These are phyloP conservation scores for Danio choprae DNA, from an alignment of 2,797 vertebrate species.

Conservation along the genomic window DNA sequence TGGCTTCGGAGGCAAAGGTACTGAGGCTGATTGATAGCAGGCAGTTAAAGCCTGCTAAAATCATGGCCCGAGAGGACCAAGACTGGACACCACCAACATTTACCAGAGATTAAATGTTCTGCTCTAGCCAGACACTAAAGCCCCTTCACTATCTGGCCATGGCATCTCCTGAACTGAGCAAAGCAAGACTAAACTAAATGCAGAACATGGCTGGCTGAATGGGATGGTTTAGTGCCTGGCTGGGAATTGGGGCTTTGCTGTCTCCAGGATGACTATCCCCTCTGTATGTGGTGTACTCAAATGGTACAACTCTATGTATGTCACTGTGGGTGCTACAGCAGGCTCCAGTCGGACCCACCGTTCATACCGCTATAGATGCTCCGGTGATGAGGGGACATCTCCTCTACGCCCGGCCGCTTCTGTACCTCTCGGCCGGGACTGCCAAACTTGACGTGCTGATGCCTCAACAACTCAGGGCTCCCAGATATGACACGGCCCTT, in stretches of 20 bases:
- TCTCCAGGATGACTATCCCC: slow-evolving; percentile 49
- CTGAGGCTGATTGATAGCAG: slow-evolving; percentile 50
- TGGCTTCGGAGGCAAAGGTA: slow-evolving; percentile 53
- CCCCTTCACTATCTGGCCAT: slow-evolving; percentile 48
- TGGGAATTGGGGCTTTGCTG: slow-evolving; percentile 42
- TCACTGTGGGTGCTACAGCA: slow-evolving; percentile 59
- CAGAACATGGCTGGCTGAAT: slow-evolving; percentile 55
- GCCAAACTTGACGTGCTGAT: slow-evolving; percentile 84
- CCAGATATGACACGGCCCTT: slow-evolving; percentile 86
- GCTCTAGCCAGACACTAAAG: slow-evolving; percentile 53
- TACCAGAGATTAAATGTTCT: slow-evolving; percentile 51
- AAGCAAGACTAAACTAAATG: slow-evolving; percentile 54
- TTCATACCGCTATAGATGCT: slow-evolving; percentile 96
- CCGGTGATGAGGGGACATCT: slow-evolving; percentile 87
- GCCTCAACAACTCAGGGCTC: slow-evolving; percentile 89
- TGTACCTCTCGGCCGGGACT: slow-evolving; percentile 83
- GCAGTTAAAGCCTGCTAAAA: slow-evolving; percentile 61
- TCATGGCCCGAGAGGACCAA: slow-evolving; percentile 61
- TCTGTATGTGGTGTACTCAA: slow-evolving; percentile 53
- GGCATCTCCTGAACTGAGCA: slow-evolving; percentile 47
- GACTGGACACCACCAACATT: slow-evolving; percentile 64
- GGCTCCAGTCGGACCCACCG: slow-evolving; percentile 74
- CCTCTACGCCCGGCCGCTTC: slow-evolving; percentile 84
- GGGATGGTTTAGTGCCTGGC: slow-evolving; percentile 58
- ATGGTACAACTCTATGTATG: slow-evolving; percentile 45